Evolutionary conservation across 2,888 invertebrate genomes (phyloP), one percentile per base, ranked within the genome.

Genomic region (Tromatobia lineatoria): DNA sequence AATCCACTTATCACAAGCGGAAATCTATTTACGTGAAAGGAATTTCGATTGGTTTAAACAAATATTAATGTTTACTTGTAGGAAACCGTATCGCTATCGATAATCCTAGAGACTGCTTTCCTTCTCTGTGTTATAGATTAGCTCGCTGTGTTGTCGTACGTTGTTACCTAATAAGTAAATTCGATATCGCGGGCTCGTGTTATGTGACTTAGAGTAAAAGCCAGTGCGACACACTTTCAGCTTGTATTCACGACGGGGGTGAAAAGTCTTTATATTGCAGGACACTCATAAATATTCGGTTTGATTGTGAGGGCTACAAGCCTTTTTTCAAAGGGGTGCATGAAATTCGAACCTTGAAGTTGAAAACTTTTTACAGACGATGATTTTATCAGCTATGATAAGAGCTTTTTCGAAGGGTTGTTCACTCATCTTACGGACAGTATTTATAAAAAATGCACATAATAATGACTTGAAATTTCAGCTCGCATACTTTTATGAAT

Each of bases 31-130:
- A 10, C 0, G 38, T 7, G 38, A 38, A 38, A 10, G 10, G 38
- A 10, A 38, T 38, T 38, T 38, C 10, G 8, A 10, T 38, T 38
- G 10, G 38, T 10, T 10, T 10, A 10, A 38, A 38, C 3, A 45
- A 45, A 45, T 45, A 15, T 45, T 15, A 45, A 2, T 54, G 3
- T 23, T 42, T 4, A 38, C 20, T 15, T 25, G 20, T 57, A 42
- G 71, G 54, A 57, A 71, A 54, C 42, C 23, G 42, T 42, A 71
- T 15, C 42, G 54, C 67, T 15, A 34, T 71, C 38, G 34, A 3
- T 71, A 54, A 71, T 57, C 71, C 42, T 38, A 38, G 70, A 54
- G 38, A 20, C 18, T 54, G 52, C 20, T 70, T 70, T 70, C 34
- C 52, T n/a, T 67, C 38, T 20, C 20, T 23, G 25, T n/a, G n/a